Conservation (phyloP, 2,888 invertebrate genomes). For the Tenthredo scrophulariae region DNA sequence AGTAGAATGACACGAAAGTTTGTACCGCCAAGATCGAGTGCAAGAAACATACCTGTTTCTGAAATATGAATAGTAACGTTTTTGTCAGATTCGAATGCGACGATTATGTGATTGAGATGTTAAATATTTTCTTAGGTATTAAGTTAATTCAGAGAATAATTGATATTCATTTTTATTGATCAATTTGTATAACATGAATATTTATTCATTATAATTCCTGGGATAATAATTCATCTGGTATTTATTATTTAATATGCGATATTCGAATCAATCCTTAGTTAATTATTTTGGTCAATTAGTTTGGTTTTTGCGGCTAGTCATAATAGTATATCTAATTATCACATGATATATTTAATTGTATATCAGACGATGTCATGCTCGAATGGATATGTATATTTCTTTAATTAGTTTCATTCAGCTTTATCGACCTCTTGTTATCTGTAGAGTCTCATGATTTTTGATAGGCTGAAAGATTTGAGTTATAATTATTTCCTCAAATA, state of each 20-base stretch:
- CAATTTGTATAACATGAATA: not conserved
- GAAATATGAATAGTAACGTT: conserved; percentile 57
- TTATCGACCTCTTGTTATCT: conserved; percentile 4
- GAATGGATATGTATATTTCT: not conserved
- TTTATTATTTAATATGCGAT: not conserved
- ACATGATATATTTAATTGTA: not conserved
- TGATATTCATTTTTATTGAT: not conserved
- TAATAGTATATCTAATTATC: not conserved
- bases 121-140: conserved; percentile 21
- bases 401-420: not conserved
- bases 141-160: conserved; percentile 26
- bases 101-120: not conserved
- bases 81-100: not conserved
- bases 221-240: not conserved
- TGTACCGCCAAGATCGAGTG: conserved; percentile 90
- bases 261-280: not conserved
- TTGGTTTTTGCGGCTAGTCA: not conserved
- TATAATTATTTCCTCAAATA: not conserved
- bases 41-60: conserved; percentile 87
- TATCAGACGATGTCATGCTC: not conserved
- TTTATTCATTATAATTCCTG: not conserved
- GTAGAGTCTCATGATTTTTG: not conserved
- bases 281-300: conserved; percentile 3
- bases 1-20: conserved; percentile 88
- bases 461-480: not conserved